phyloP scores from a whole-genome alignment of 2,113 vertebrate genomes.

The Empidonax traillii region DNA sequence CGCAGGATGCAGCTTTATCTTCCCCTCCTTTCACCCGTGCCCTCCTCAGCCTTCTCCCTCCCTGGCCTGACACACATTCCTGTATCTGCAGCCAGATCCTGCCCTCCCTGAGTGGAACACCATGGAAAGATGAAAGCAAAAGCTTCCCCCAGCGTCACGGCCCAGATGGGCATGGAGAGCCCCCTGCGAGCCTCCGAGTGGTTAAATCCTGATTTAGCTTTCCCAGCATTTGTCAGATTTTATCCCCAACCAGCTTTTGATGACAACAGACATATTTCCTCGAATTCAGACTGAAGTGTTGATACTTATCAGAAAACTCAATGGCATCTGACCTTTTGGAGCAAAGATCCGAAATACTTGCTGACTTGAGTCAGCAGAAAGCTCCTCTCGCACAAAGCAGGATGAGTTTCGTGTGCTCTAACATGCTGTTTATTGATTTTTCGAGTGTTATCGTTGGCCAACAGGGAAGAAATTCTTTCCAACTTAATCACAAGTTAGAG shows the following conservation, averaged over 20 bases:
- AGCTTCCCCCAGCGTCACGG: rapidly evolving
- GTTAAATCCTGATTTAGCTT: background rate
- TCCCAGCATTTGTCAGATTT: background rate
- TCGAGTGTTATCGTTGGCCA: slow-evolving; percentile 77
- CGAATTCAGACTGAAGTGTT: background rate
- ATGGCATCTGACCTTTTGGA: slow-evolving; percentile 1
- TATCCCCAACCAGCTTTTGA: background rate
- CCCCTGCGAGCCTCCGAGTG: background rate
- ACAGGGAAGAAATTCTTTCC: slow-evolving; percentile 76
- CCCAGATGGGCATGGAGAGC: background rate
- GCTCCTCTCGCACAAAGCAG: background rate
- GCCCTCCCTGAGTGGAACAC: background rate
- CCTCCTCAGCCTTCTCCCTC: background rate
- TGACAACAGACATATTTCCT: background rate
- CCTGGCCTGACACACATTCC: background rate
- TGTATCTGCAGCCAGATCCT: background rate
- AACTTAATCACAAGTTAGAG: slow-evolving; percentile 81
- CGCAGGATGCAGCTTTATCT: background rate
- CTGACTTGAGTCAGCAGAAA: slow-evolving; percentile 6
- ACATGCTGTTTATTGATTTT: slow-evolving; percentile 79
- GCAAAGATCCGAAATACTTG: slow-evolving; percentile 36
- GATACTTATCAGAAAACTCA: slow-evolving; percentile 5
- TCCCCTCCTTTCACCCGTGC: rapidly evolving
- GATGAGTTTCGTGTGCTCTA: slow-evolving; percentile 33
- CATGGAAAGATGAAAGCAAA: background rate